A percentile compares a stretch with the other conserved stretches of the same genome.
These are phyloP conservation scores for Pentalonia nigronervosa DNA, from an alignment of 1,140 invertebrate genomes.

Conservation along the genomic window DNA sequence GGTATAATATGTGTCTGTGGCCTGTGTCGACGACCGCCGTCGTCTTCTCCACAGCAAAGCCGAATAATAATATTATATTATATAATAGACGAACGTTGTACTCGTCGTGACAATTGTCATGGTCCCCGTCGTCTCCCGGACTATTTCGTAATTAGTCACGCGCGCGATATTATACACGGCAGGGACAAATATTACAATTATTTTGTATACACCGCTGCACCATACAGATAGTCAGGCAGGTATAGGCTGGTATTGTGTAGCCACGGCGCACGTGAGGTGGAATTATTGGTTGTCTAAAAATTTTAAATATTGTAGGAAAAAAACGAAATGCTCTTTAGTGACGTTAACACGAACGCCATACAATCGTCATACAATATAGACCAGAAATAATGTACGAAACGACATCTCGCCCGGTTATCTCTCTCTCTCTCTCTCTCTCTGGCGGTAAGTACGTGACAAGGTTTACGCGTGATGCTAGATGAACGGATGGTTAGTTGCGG, in stretches of 20 bases:
- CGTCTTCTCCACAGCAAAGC: background rate
- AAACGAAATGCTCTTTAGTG: background rate
- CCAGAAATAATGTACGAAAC: background rate
- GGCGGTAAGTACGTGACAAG: background rate
- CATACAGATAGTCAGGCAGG: background rate
- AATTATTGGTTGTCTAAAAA: background rate
- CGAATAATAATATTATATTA: background rate
- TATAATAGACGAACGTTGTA: background rate
- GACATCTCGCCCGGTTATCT: background rate
- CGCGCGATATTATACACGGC: background rate
- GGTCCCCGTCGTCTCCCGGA: background rate
- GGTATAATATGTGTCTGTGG: background rate
- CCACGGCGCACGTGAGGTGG: background rate
- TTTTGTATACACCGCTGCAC: background rate
- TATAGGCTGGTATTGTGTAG: background rate
- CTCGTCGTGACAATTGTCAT: slow-evolving; percentile 19
- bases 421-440: background rate
- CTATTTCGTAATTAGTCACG: slow-evolving; percentile 9
- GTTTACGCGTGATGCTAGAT: background rate
- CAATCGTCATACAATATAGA: background rate
- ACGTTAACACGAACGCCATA: background rate
- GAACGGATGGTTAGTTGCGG: background rate
- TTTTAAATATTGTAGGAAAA: background rate
- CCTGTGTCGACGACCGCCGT: background rate
- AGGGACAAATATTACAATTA: background rate